These are phyloP conservation scores for Moxostoma hubbsi DNA, from an alignment of 2,797 vertebrate genomes.

Conservation along the genomic window DNA sequence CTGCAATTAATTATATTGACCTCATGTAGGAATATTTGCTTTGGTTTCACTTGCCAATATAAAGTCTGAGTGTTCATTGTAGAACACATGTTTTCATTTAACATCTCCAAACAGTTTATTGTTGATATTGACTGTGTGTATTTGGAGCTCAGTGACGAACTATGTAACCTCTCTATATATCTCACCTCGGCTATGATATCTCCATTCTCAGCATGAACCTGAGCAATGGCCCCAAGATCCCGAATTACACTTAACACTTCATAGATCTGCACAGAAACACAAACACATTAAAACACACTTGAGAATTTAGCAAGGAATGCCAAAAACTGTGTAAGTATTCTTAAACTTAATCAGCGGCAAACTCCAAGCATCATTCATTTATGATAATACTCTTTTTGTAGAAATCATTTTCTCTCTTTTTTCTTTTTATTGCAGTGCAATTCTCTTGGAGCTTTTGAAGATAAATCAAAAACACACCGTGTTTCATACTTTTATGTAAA, in stretches of 20 bases:
- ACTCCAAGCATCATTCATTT: no score
- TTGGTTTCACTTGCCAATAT: slow-evolving; percentile 25
- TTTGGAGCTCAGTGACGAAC: background rate
- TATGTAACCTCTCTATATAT: background rate
- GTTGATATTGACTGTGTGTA: slow-evolving; percentile 13
- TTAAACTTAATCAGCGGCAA: no score
- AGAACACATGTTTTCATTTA: slow-evolving; percentile 26
- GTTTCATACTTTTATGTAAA: no score
- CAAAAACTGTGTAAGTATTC: slow-evolving; percentile 23
- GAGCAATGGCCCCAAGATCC: slow-evolving; percentile 94
- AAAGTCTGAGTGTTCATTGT: slow-evolving; percentile 33
- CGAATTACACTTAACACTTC: slow-evolving; percentile 96
- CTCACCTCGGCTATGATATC: slow-evolving; percentile 95
- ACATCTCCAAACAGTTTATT: slow-evolving; percentile 32
- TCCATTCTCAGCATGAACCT: slow-evolving; percentile 97
- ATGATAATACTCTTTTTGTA: no score
- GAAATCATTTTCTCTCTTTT: no score
- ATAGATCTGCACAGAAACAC: slow-evolving; percentile 83
- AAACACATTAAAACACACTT: background rate
- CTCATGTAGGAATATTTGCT: slow-evolving; percentile 32
- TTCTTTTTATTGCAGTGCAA: no score
- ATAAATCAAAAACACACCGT: no score
- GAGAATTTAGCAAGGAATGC: slow-evolving; percentile 6
- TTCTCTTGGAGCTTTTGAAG: no score
- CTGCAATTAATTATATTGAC: slow-evolving; percentile 26